Base-by-base conservation (phyloP, 2,113 vertebrate species). In the Rhabdomys dilectus region DNA sequence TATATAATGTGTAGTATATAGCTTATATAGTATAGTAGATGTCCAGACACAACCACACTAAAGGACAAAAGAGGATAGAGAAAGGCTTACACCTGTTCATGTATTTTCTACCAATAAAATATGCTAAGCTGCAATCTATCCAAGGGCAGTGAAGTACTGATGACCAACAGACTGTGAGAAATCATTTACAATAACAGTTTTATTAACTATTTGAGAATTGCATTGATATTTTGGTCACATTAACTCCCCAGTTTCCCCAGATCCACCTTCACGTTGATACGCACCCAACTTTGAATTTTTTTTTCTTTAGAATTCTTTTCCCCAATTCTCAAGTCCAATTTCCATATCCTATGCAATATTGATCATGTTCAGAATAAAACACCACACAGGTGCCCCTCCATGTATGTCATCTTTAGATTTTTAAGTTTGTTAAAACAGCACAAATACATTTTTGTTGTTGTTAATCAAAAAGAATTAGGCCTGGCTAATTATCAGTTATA, bases 341-440 rank as follows among this genome's bases (percentile, higher is more conserved):
- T 89, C 77, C 4, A 89, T 73, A 60, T 64, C 22, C 10, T 56
- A 11, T 72, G 53, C 21, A 82, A 77, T 5, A 84, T 56, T 60
- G 53, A 80, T 68, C n/a, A 76, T 85, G 26, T 93, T 88, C 94
- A 31, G 10, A 81, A n/a, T 68, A 84, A 80, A 85, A 22, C 29
- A 91, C 60, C 6, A 42, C 12, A 31, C 88, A 94, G 68, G 3
- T 15, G 9, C 60, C 31, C 56, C 22, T 85, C 48, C 84, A 45
- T 86, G 82, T 86, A 70, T 12, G 19, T 15, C 13, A 7, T 19
- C 12, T 94, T 81, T 64, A 4, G 81, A 19, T 73, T 36, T 39
- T 87, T 29, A 72, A 85, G 89, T 45, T 34, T 70, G 48, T 90
- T 89, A 86, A 93, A 96, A 82, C 10, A 91, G 51, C 34, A 22